Base-by-base conservation (phyloP, 2,797 vertebrate genomes). In the Gallinago solitaria region DNA sequence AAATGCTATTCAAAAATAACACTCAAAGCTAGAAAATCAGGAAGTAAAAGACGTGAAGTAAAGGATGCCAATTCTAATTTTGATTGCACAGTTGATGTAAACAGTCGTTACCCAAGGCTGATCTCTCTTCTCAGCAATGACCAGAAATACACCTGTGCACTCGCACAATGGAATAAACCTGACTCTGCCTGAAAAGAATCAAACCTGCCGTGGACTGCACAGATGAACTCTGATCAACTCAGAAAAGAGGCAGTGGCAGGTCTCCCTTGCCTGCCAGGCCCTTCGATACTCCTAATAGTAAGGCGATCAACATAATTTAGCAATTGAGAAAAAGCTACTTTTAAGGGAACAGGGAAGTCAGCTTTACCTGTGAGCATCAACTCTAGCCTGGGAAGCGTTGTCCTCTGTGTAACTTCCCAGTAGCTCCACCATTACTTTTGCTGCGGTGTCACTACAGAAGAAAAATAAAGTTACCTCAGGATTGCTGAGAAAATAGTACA, bases 371-470 rank as follows among this genome's bases (percentile, higher is more conserved):
- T 99, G 99, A 71, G 99, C 99, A 97, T 99, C 99, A 33, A 99
- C 99, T 63, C 99, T 98, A 33, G 99, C 99, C 98, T 99, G 99
- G 89, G 99, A 99, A 83, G 99, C 99, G 47, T 99, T 99, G 97
- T 99, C 99, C 97, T 99, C 99, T 86, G 99, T 99, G 97, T 99
- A 99, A 98, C 99, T 99, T 88, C 99, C 99, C 91, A 99, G 95
- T 28, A 99, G 98, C 96, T 99, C 99, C 85, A 99, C 99, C 99
- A 99, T 99, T 89, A 99, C 99, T 97, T 99, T 99, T 33, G 99
- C 99, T 94, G 99, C 99, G 70, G 98, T 83, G 65, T 99, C 99
- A 95, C 99, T 99, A 48, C 0, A 96, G 37, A 16, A 70, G 74
- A 74, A 87, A 93, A 93, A 94, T 4, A 77, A 88, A 53, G 76